Evolutionary conservation across 2,888 invertebrate genomes (phyloP), one percentile per base, ranked within the genome.

Genomic region (Acrobasis suavella): DNA sequence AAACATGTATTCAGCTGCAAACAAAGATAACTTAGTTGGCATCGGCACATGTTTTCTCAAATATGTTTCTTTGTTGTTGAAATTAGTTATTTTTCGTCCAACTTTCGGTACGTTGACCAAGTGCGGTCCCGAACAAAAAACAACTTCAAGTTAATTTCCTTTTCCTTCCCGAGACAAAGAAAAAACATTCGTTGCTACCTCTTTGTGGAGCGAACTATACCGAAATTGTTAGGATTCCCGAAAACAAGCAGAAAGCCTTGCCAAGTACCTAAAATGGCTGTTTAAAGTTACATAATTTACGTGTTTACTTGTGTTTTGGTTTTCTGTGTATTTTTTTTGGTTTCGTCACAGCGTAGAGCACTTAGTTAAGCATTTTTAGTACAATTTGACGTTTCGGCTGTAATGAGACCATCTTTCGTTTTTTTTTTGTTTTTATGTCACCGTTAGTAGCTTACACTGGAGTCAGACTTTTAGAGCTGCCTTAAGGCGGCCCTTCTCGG

Each of bases 61-160:
- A 46, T 17, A 8, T 42, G 56, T 56, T 32, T 32, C 32, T 32
- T 42, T 50, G 50, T 59, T 37, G 59, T 59, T 59, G 16, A 37
- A 59, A 59, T 59, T 50, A 59, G 50, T 37, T 59, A 38, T 50
- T 59, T 56, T 56, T 22, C 32, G 32, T 32, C 56, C 10, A 37
- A 38, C 38, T 59, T 59, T 50, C 38, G 59, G 17, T 42, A 42
- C 46, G 56, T 59, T 38, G 50, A 38, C 38, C 50, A 38, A 38
- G 38, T 38, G 16, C 17, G 52, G 32, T 32, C 32, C n/a, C 56
- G 17, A 42, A 42, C 16, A 37, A 50, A 50, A 50, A 38, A 50
- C 15, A 50, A 37, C 14, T 38, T 37, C n/a, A 59, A 59, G 59
- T 59, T 59, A 50, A 59, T 59, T 59, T 38, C n/a, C 38, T 50